phyloP scores from a whole-genome alignment of 2,113 vertebrate species.

The Bubalus kerabau region DNA sequence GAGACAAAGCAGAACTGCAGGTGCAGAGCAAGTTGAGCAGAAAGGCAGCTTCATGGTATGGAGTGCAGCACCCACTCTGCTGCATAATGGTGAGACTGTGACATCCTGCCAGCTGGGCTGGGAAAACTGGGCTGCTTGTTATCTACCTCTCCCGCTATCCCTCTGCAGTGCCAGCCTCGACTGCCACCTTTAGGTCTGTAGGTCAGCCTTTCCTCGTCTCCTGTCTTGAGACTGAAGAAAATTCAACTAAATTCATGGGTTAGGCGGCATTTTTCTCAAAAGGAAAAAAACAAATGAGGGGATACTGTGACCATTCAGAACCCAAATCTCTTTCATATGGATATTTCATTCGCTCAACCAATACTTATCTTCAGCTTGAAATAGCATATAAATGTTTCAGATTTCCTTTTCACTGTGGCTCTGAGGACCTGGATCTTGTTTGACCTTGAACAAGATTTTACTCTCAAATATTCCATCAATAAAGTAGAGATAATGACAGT shows the following conservation, averaged over 20 bases:
- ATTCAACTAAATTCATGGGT: background rate
- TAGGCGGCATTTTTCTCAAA: slow-evolving; percentile 9
- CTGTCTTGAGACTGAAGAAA: background rate
- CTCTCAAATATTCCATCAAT: slow-evolving; percentile 52
- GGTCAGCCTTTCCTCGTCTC: background rate
- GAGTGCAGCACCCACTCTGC: no score
- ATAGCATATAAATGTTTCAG: slow-evolving; percentile 22
- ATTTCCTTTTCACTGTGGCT: slow-evolving; percentile 2
- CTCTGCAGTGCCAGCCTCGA: background rate
- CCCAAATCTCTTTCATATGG: background rate
- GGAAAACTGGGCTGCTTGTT: no score
- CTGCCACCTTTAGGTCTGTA: rapidly evolving
- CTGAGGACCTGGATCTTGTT: slow-evolving; percentile 29
- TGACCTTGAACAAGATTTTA: slow-evolving; percentile 65
- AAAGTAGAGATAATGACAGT: slow-evolving; percentile 57
- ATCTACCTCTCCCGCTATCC: background rate
- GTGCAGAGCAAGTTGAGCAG: background rate
- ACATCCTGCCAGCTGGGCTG: rapidly evolving
- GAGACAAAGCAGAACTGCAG: background rate
- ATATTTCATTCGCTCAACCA: slow-evolving; percentile 49
- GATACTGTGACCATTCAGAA: background rate
- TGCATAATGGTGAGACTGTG: rapidly evolving
- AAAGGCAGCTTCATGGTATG: background rate
- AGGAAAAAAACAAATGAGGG: background rate
- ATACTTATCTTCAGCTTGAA: slow-evolving; percentile 24